Percentiles rank a stretch among this genome's conserved stretches.
phyloP scores from a whole-genome alignment of 2,113 vertebrate species.

The Rhinolophus ferrumequinum region DNA sequence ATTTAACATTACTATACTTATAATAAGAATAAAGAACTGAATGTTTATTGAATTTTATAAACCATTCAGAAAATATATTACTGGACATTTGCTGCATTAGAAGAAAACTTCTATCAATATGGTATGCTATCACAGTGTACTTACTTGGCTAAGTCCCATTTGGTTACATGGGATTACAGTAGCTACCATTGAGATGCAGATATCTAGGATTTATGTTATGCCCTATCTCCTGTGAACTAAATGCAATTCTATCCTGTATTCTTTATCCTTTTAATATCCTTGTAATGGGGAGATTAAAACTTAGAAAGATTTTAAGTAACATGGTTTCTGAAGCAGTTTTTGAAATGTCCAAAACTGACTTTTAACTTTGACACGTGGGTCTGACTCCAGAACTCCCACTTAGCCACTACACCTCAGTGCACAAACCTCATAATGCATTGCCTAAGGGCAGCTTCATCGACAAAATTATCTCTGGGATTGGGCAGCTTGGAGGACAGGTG shows the following conservation, averaged over 20 bases:
- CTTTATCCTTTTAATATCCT: background rate
- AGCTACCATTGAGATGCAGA: fast-evolving
- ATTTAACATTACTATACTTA: background rate
- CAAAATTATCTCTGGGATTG: background rate
- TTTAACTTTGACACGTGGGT: background rate
- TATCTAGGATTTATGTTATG: background rate
- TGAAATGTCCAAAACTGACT: background rate
- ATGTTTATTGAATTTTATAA: background rate
- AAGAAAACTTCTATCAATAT: background rate
- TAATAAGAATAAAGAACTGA: background rate
- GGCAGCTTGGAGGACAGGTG: too few relatives aligned
- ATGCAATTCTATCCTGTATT: background rate
- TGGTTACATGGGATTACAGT: background rate
- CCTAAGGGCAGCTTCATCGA: background rate
- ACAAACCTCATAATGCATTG: background rate
- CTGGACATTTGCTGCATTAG: too few relatives aligned
- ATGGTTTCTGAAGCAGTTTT: background rate
- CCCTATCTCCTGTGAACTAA: background rate
- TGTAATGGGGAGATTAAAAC: background rate
- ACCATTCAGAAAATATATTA: background rate
- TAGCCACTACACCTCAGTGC: too few relatives aligned
- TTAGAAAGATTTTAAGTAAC: background rate
- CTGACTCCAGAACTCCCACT: background rate
- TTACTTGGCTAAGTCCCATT: background rate
- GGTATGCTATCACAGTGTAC: fast-evolving